Percentiles rank a stretch among this genome's conserved stretches.
Conservation (phyloP, 2,113 vertebrate species). For the Callocephalon fimbriatum region DNA sequence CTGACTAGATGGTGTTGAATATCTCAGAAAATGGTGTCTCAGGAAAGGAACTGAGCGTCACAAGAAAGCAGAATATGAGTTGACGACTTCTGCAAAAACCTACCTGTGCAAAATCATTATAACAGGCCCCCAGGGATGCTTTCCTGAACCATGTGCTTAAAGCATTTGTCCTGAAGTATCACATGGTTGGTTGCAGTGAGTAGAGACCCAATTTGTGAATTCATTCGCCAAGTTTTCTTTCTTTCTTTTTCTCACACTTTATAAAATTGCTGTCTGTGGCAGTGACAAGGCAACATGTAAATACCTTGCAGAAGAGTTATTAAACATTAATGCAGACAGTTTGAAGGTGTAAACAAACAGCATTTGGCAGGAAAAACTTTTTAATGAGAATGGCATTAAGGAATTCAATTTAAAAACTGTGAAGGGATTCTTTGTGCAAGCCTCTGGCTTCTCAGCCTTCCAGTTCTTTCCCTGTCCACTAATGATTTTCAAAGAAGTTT, state of each 20-base stretch:
- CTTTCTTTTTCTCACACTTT: background rate
- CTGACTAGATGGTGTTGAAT: background rate
- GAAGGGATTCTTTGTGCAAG: background rate
- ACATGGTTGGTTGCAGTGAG: background rate
- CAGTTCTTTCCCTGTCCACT: background rate
- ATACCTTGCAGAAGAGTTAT: background rate
- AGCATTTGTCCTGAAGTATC: background rate
- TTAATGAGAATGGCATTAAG: constrained; percentile 16
- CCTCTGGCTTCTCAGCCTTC: background rate
- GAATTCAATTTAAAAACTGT: background rate
- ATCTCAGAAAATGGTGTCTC: background rate
- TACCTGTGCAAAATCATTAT: background rate
- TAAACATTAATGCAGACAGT: background rate
- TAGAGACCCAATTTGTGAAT: background rate
- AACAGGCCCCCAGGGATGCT: background rate
- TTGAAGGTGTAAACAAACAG: background rate
- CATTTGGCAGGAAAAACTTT: constrained; percentile 17
- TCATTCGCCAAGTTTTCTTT: background rate
- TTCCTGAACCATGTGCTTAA: background rate
- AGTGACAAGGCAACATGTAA: background rate
- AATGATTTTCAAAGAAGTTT: background rate
- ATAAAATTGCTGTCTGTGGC: background rate
- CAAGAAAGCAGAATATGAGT: background rate
- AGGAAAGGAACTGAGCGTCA: background rate
- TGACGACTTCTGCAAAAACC: background rate